phyloP scores from a whole-genome alignment of 2,113 vertebrate species.

The Mystacornis crossleyi region DNA sequence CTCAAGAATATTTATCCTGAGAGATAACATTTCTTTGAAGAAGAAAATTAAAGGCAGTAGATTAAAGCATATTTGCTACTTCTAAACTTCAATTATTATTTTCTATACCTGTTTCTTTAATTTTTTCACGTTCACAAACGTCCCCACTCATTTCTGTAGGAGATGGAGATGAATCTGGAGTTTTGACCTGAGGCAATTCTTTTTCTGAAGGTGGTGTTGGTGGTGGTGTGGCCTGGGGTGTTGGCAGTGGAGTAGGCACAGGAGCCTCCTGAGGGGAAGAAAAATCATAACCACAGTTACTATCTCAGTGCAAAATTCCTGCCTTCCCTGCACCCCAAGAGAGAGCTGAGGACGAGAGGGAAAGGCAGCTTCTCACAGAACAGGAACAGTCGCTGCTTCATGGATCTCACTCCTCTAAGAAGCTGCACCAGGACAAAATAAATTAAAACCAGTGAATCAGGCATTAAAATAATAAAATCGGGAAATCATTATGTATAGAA shows the following conservation, averaged over 20 bases:
- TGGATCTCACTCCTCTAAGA: background rate
- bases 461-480: background rate
- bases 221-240: slow-evolving; percentile 80
- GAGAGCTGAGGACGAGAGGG: background rate
- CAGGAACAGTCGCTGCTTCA: background rate
- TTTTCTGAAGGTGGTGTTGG: slow-evolving; percentile 58
- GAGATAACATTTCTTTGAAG: slow-evolving; percentile 22
- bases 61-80: slow-evolving; percentile 43
- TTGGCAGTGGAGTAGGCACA: slow-evolving; percentile 75
- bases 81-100: slow-evolving; percentile 12
- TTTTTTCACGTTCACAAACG: background rate
- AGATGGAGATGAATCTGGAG: slow-evolving; percentile 78
- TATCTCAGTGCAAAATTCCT: background rate
- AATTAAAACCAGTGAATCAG: background rate
- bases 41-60: slow-evolving; percentile 45
- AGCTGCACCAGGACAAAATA: background rate
- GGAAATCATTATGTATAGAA: background rate
- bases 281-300: background rate
- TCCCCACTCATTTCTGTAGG: slow-evolving; percentile 49
- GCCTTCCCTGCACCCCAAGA: background rate
- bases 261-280: slow-evolving; percentile 54
- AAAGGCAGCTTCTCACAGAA: background rate
- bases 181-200: slow-evolving; percentile 66
- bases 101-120: slow-evolving; percentile 69
- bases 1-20: slow-evolving; percentile 14